phyloP scores from a whole-genome alignment of 2,888 invertebrate genomes.

The Ametastegia equiseti region DNA sequence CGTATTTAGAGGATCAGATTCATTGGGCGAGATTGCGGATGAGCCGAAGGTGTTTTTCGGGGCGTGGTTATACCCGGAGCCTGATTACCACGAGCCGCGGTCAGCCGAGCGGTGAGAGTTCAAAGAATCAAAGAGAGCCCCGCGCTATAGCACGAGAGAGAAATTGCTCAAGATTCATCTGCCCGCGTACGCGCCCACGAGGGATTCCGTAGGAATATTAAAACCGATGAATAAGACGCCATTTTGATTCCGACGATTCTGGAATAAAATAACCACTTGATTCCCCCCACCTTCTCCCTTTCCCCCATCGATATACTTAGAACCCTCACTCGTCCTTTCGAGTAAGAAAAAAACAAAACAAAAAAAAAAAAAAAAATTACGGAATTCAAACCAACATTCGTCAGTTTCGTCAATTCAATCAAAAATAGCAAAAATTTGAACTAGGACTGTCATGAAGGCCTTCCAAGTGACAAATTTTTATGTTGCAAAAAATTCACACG shows the following conservation, averaged over 20 bases:
- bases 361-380: no score
- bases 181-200: slow-evolving; percentile 53
- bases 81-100: slow-evolving; percentile 75
- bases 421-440: background rate
- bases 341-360: background rate
- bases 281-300: background rate
- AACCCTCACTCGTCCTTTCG: background rate
- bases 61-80: slow-evolving; percentile 73
- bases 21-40: slow-evolving; percentile 39
- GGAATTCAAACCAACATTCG: no score
- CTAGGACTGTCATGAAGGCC: background rate
- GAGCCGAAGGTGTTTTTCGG: slow-evolving; percentile 71
- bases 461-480: background rate
- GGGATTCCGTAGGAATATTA: slow-evolving; percentile 38
- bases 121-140: slow-evolving; percentile 75
- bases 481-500: background rate
- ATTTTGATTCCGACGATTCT: slow-evolving; percentile 19
- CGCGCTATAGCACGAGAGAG: slow-evolving; percentile 71
- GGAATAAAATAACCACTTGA: background rate
- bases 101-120: slow-evolving; percentile 75
- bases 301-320: background rate
- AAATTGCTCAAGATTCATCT: slow-evolving; percentile 74
- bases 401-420: background rate
- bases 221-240: slow-evolving; percentile 27
- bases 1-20: slow-evolving; percentile 46